Base-by-base conservation (phyloP, 2,888 invertebrate genomes). In the Oscheius sp. region DNA sequence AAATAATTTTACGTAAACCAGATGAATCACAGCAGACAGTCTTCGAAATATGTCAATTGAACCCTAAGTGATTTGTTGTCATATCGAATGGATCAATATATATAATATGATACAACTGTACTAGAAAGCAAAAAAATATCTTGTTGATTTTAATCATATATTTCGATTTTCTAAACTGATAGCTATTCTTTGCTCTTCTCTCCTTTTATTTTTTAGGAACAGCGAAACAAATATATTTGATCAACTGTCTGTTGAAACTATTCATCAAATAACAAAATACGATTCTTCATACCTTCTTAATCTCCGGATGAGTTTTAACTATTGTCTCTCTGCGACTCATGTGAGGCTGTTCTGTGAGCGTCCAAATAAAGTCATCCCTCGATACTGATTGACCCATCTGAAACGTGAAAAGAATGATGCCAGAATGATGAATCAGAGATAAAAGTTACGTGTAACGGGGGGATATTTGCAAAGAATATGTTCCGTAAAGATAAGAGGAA, bases 321-420 rank as follows among this genome's bases (percentile, higher is more conserved):
- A 98, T 98, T 82, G 93, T 90, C 89, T 94, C 94, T 72, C 98
- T 90, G 71, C 98, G 90, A 69, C 92, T 92, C 5, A 95, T 95
- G 87, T 98, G 98, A 9, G 98, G 98, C 87, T 98, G 97, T 86
- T 97, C 96, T 0, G 94, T 94, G 84, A 94, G 94, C 44, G 91
- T 91, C 97, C 97, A 98, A 87, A 97, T 95, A 86, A 95, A 98
- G 89, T 98, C 96, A 0, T 91, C 92, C 84, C 94, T 91, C 24
- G 96, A 94, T 50, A 95, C 95, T 85, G 91, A 91, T 80, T 94
- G 94, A 71, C 97, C 97, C 97, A 97, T 97, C 56, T 59, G 44
- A 28, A 54, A 26, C 4, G 14, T 33, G 14, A 20, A 32, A 33
- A 33, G n/a, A n/a, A 20, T 22, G 32, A 54, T 28, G n/a, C 17